Evolutionary conservation across 92 coral and sea anemone genomes (phyloP), one percentile per base, ranked within the genome.

Genomic region (Isaurus tuberculatus): DNA sequence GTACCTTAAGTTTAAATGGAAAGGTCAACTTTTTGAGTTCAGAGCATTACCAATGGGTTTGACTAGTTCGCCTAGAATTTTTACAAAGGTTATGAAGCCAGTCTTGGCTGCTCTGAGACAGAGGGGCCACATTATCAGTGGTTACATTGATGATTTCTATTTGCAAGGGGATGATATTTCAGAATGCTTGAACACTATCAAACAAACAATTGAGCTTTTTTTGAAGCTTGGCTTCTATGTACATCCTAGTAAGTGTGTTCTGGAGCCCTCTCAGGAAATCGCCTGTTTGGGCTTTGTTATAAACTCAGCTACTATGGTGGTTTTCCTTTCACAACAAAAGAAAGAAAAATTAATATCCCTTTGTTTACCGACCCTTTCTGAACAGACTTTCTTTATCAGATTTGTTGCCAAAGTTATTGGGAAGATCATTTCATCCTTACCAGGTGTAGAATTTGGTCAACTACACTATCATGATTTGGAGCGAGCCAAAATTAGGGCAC

Each of bases 241-340:
- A 3, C 88, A 90, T 60, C 88, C 90, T 30, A 85, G 72, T 70
- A 87, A 86, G 65, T 86, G 86, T 40, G 44, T 84, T 53, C 66
- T 88, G 22, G 20, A 61, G 26, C 94, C 89, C 10, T 77, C 91
- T 16, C 94, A 90, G 42, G 66, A 26, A 13, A 70, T 90, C 28
- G 51, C 79, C 46, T 83, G 84, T 79, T 65, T 90, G 84, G 91
- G 91, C n/a, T 87, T 90, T 79, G 67, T 88, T 43, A 31, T 88
- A 20, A 67, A 88, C 70, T 83, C 93, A 14, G 55, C 34, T 16
- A 22, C 34, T 16, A 22, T 11, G 11, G 68, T 87, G 88, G 42
- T 90, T 58, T 36, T 49, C 26, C 69, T 75, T 32, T 42, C 80
- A 27, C 80, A 70, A 26, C n/a, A 71, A 30, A 83, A 71, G 69